A percentile compares a stretch with the other conserved stretches of the same genome.
Evolutionary conservation across 1,140 invertebrate genomes (phyloP).

Genomic region (Cylas formicarius): DNA sequence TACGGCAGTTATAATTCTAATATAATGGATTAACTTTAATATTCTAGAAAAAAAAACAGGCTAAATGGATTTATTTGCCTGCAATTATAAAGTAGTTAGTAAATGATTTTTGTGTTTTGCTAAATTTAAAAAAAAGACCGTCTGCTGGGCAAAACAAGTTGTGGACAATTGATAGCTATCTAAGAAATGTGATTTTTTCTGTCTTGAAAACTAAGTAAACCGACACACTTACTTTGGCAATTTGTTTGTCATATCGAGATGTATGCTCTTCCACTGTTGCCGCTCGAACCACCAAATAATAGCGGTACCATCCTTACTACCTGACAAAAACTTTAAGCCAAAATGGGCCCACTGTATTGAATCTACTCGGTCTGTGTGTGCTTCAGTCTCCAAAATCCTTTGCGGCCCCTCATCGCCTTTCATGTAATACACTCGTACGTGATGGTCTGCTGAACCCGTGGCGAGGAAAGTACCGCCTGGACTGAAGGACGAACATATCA

Average conservation of each 20-base stretch:
- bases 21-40: too few relatives aligned
- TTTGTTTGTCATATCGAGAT: constrained; percentile 67
- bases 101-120: too few relatives aligned
- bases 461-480: constrained; percentile 89
- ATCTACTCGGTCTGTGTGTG: constrained; percentile 90
- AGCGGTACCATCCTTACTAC: constrained; percentile 94
- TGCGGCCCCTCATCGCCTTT: constrained; percentile 59
- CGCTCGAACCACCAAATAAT: constrained; percentile 88
- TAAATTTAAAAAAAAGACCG: constrained; percentile 8
- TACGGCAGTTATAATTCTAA: too few relatives aligned
- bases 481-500: constrained; percentile 93
- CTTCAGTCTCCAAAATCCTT: constrained; percentile 75
- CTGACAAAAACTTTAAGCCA: constrained; percentile 82
- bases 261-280: constrained; percentile 78
- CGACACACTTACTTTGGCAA: constrained; percentile 50
- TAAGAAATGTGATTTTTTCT: too few relatives aligned
- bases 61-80: too few relatives aligned
- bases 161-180: too few relatives aligned
- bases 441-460: constrained; percentile 88
- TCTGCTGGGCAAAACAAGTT: constrained; percentile 1
- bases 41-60: too few relatives aligned
- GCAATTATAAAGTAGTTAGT: too few relatives aligned
- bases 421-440: constrained; percentile 86
- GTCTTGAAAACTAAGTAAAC: background rate
- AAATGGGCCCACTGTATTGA: constrained; percentile 91